Evolutionary conservation across 2,888 invertebrate species (phyloP), one percentile per base, ranked within the genome.

Genomic region (Andrena fulva): DNA sequence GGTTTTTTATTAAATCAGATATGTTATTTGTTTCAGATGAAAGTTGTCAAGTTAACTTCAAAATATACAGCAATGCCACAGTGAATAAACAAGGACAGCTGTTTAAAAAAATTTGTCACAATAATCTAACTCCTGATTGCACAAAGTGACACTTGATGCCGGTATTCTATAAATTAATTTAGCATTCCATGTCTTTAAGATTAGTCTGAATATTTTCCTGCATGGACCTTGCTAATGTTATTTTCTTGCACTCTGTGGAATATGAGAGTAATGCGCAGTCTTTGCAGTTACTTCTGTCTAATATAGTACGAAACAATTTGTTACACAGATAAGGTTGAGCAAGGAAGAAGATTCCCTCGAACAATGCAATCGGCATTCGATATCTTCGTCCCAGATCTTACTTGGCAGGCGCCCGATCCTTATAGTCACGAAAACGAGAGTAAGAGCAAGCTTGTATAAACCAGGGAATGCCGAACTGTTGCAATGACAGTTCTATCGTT

Each of bases 331-430:
- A 56, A 67, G 54, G 20, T 78, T 71, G 71, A 35, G 71, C 79
- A 77, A 75, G 63, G 76, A 72, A 42, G 84, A 85, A 69, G 79
- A 77, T 78, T 68, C 20, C 50, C 71, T 42, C 33, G 56, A 70
- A 70, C 85, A 85, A 82, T 85, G 78, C 74, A 84, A 79, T 87
- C 82, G 70, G 50, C 69, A 50, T 71, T 67, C 73, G 12, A 31
- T 84, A 87, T 87, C 87, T 31, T 48, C 54, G 85, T 75, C 74
- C 87, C 64, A 87, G 85, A 87, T 87, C 85, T 87, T 66, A 27
- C 42, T 68, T 20, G 50, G 56, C 31, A 10, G 52, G 16, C 62
- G 66, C 59, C 56, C 54, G 59, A 69, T 59, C 68, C 24, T 70
- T 74, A 42, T 78, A 63, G 76, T 80, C 72, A 81, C 66, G 84